Conservation (phyloP, 2,888 invertebrate species). For the Brenthis daphne region DNA sequence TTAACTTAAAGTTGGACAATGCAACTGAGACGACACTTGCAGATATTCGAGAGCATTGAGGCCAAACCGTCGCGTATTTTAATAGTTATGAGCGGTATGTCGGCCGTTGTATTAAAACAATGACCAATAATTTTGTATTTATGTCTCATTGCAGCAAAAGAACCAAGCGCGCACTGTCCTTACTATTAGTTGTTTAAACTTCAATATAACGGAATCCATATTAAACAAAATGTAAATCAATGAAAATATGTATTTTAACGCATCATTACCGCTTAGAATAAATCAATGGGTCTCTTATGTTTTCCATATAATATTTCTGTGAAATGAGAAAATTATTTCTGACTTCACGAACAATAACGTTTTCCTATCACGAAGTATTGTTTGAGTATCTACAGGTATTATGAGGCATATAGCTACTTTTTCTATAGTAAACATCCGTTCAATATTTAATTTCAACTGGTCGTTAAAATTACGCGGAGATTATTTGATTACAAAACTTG, state of each 20-base stretch:
- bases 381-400: too few relatives aligned
- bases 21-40: constrained; percentile 44
- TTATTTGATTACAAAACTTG: constrained; percentile 1
- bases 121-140: constrained; percentile 75
- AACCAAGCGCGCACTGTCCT: constrained; percentile 28
- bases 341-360: not conserved
- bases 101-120: constrained; percentile 72
- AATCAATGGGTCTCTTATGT: constrained; percentile 15
- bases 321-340: not conserved
- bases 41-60: constrained; percentile 55
- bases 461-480: not conserved
- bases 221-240: not conserved
- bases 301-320: constrained; percentile 2
- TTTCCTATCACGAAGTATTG: too few relatives aligned
- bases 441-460: too few relatives aligned
- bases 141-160: constrained; percentile 60
- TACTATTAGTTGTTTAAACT: constrained; percentile 49
- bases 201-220: constrained; percentile 38
- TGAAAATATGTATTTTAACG: constrained; percentile 17
- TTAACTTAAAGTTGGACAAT: constrained; percentile 46
- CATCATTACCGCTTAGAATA: constrained; percentile 22
- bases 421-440: too few relatives aligned
- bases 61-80: constrained; percentile 66
- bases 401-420: too few relatives aligned
- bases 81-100: constrained; percentile 62